Conservation (phyloP, 2,797 vertebrate species). For the Xerus rutilus region DNA sequence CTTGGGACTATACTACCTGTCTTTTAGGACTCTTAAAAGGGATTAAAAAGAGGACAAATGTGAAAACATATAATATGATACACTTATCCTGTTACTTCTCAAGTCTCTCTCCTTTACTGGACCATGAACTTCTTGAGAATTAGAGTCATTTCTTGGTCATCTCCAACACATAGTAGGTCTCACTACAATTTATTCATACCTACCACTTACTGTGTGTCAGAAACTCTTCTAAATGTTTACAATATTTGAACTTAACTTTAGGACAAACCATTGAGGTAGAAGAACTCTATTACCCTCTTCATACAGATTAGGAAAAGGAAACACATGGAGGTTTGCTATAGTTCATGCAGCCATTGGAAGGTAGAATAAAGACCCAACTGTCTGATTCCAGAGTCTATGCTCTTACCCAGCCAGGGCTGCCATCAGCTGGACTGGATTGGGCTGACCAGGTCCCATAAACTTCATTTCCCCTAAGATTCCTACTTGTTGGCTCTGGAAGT, state of each 20-base stretch:
- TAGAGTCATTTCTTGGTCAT: neutral
- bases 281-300: neutral
- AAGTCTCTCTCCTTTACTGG: neutral
- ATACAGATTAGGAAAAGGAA: neutral
- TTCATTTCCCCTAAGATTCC: neutral
- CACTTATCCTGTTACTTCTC: neutral
- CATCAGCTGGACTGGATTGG: neutral
- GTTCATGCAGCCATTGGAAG: neutral
- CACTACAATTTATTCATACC: neutral
- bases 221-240: neutral
- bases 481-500: neutral
- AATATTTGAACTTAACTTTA: neutral
- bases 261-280: neutral
- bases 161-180: neutral
- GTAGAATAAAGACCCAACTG: neutral
- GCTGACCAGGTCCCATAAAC: neutral
- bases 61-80: neutral
- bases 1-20: neutral
- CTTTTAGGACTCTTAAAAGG: neutral
- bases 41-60: neutral
- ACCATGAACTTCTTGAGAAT: neutral
- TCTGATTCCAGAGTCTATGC: neutral
- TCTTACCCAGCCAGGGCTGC: neutral
- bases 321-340: accelerated
- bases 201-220: neutral